Evolutionary conservation across 2,888 invertebrate genomes (phyloP), one percentile per base, ranked within the genome.

Genomic region (Eurois occulta): DNA sequence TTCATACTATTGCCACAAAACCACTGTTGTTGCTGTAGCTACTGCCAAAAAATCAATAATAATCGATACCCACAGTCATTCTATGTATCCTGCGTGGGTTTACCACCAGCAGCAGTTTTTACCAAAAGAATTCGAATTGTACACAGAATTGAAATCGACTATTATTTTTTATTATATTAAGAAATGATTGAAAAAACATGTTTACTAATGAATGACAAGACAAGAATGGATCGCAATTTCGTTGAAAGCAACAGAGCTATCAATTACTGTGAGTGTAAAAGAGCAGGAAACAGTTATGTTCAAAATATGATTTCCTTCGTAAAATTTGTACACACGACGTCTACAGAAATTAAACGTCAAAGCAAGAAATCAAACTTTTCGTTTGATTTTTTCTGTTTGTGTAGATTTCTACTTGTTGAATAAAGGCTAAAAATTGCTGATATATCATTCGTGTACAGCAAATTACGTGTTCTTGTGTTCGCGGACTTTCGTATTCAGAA

Each of bases 331-430:
- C 35, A 58, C 67, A 48, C 60, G 60, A 75, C 80, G 69, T 48
- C 71, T 48, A 81, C 75, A 75, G 55, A 78, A 79, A 73, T 55
- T 62, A 83, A 77, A 81, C 70, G 84, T 84, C 86, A 81, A 85
- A 84, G 35, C 48, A 78, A 66, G 70, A 84, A 86, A 80, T 80
- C 82, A 75, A 86, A 83, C 80, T 85, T 81, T 80, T 75, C 72
- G 77, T 83, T 86, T 78, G 79, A 67, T 80, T 84, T 77, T 81
- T 84, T 81, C 77, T 80, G 82, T 84, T 76, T 78, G 43, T 78
- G 75, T 83, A 75, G 67, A 70, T 77, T 72, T 80, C 48, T 72
- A 66, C 66, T 77, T 82, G 75, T 80, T 81, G 75, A 80, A 66
- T 66, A 58, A 66, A 74, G 35, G 64, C 13, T 35, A 41, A 75